A percentile compares a stretch with the other conserved stretches of the same genome.
These are phyloP conservation scores for Epinephelus coioides DNA, from an alignment of 2,797 vertebrate species.

Conservation along the genomic window DNA sequence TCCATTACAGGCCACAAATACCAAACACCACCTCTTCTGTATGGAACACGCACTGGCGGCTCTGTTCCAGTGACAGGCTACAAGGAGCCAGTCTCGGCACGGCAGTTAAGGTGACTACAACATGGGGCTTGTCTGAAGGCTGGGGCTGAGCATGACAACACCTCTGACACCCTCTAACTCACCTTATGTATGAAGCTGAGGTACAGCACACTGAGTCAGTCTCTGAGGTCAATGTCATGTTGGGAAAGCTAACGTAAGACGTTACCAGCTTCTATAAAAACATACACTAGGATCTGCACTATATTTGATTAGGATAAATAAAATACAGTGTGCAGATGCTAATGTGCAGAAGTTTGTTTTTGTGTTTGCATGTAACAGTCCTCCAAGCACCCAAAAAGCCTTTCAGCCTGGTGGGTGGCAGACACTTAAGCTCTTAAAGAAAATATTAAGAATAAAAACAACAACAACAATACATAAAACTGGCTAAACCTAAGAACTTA, in stretches of 20 bases:
- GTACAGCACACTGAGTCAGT: not conserved
- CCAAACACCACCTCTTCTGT: conserved; percentile 5
- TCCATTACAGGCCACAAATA: conserved; percentile 5
- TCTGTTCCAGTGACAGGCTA: conserved; percentile 36
- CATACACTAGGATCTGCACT: not conserved
- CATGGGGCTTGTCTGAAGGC: conserved; percentile 17
- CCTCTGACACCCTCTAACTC: conserved; percentile 16
- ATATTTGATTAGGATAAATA: not conserved
- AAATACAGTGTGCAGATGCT: not conserved
- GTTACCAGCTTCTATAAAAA: not conserved
- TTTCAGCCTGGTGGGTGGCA: not conserved
- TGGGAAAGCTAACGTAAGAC: not conserved
- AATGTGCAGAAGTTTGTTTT: not conserved
- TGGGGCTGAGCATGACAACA: conserved; percentile 29
- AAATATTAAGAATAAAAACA: not conserved
- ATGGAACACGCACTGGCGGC: conserved; percentile 1
- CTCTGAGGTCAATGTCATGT: not conserved
- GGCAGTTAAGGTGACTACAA: conserved; percentile 39
- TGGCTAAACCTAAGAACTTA: not conserved
- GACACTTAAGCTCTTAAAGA: not conserved
- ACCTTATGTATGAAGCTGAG: not conserved
- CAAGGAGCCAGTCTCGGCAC: conserved; percentile 24
- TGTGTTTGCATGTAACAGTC: not conserved
- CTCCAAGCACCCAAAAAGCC: not conserved
- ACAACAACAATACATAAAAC: not conserved